These are phyloP conservation scores for Cephus sareptanus DNA, from an alignment of 2,888 invertebrate genomes.

Conservation along the genomic window DNA sequence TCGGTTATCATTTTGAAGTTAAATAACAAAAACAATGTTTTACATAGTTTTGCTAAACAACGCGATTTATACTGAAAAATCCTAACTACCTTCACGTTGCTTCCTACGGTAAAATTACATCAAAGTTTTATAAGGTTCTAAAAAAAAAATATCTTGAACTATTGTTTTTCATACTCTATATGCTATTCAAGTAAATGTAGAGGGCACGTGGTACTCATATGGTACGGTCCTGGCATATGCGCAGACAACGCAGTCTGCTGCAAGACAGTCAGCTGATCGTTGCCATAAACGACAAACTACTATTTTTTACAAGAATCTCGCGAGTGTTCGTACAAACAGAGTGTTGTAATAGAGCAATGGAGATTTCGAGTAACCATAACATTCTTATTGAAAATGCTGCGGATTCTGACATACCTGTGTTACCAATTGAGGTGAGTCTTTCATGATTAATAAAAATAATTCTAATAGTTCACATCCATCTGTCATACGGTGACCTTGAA, in stretches of 20 bases:
- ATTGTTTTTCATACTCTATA: not conserved
- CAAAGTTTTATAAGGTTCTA: not conserved
- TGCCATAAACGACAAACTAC: not conserved
- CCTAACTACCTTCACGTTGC: not conserved
- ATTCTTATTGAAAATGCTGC: conserved; percentile 21
- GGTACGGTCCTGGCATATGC: not conserved
- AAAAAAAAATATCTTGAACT: not conserved
- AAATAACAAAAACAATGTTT: not conserved
- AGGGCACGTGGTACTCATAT: too few relatives aligned
- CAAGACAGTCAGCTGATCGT: not conserved
- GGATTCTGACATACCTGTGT: conserved; percentile 34
- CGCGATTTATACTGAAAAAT: not conserved
- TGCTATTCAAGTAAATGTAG: too few relatives aligned
- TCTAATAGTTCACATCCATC: not conserved
- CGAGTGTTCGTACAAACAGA: not conserved
- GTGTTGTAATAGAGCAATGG: conserved; percentile 19
- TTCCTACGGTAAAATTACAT: not conserved
- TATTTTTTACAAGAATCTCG: not conserved
- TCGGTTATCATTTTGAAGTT: not conserved
- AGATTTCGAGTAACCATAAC: conserved; percentile 25
- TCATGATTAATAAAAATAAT: not conserved
- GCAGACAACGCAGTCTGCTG: not conserved
- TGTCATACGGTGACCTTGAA: not conserved
- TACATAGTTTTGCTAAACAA: not conserved
- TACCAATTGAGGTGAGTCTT: conserved; percentile 44